These are phyloP conservation scores for Athetis lepigone DNA, from an alignment of 2,888 invertebrate species.

Conservation along the genomic window DNA sequence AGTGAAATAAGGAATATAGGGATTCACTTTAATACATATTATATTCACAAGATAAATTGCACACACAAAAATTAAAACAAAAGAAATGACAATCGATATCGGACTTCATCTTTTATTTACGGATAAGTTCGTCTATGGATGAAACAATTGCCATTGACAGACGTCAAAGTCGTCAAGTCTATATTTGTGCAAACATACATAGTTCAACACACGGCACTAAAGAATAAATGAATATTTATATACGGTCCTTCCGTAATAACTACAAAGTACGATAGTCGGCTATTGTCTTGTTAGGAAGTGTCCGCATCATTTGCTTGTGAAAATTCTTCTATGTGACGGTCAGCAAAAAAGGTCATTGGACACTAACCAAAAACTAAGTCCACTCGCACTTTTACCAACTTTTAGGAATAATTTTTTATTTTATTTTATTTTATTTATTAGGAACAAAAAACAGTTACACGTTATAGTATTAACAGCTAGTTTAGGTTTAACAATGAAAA, in stretches of 20 bases:
- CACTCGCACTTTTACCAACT: no score
- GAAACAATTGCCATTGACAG: not conserved
- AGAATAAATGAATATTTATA: slow-evolving; percentile 5
- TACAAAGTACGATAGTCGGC: not conserved
- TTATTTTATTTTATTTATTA: no score
- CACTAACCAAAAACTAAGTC: no score
- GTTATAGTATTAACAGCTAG: no score
- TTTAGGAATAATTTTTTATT: no score
- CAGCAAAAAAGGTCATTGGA: not conserved
- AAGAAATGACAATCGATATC: slow-evolving; percentile 24
- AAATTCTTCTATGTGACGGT: not conserved
- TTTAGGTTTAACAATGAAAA: no score
- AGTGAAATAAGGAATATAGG: no score
- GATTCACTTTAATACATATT: no score
- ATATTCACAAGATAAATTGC: no score
- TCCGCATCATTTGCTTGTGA: not conserved
- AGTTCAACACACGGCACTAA: slow-evolving; percentile 3
- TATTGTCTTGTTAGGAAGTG: not conserved
- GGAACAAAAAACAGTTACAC: no score
- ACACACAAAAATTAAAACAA: no score
- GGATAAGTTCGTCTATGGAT: not conserved
- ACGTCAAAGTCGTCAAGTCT: slow-evolving; percentile 1
- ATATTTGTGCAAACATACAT: slow-evolving; percentile 20
- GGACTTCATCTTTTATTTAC: slow-evolving; percentile 1
- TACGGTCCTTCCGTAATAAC: not conserved